These are phyloP conservation scores for Antheraea yamamai DNA, from an alignment of 2,888 invertebrate genomes.

Conservation along the genomic window DNA sequence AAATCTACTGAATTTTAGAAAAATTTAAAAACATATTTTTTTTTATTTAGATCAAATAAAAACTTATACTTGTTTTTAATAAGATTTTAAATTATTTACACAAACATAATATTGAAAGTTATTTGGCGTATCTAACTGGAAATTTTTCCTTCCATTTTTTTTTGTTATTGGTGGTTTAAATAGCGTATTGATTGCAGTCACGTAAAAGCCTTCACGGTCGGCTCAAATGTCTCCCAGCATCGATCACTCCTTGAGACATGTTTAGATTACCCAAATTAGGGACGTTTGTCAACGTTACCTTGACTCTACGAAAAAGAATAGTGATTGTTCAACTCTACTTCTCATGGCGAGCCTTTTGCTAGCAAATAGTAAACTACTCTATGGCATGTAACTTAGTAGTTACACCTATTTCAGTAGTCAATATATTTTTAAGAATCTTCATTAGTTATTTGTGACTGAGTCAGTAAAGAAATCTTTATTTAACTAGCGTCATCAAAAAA, in stretches of 20 bases:
- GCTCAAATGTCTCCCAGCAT: constrained; percentile 45
- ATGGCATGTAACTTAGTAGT: not conserved
- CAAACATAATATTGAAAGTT: too few relatives aligned
- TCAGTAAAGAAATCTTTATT: too few relatives aligned
- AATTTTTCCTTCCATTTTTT: constrained; percentile 55
- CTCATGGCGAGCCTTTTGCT: not conserved
- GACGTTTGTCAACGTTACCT: constrained; percentile 53
- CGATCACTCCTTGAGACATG: constrained; percentile 61
- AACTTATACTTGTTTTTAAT: too few relatives aligned
- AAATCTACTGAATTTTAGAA: too few relatives aligned
- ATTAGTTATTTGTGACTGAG: too few relatives aligned
- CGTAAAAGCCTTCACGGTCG: constrained; percentile 65
- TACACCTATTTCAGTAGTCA: not conserved
- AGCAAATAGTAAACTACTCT: not conserved
- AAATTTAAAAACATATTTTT: too few relatives aligned
- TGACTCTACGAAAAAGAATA: constrained; percentile 61
- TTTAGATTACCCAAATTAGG: constrained; percentile 73
- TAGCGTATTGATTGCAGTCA: constrained; percentile 60
- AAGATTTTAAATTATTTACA: too few relatives aligned
- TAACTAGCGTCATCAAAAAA: too few relatives aligned
- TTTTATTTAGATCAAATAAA: too few relatives aligned
- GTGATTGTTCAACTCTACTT: constrained; percentile 51
- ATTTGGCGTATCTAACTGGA: constrained; percentile 24
- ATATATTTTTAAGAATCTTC: too few relatives aligned
- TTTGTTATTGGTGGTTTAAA: constrained; percentile 49